Base-by-base conservation (phyloP, 1,140 invertebrate genomes). In the Popillia japonica region DNA sequence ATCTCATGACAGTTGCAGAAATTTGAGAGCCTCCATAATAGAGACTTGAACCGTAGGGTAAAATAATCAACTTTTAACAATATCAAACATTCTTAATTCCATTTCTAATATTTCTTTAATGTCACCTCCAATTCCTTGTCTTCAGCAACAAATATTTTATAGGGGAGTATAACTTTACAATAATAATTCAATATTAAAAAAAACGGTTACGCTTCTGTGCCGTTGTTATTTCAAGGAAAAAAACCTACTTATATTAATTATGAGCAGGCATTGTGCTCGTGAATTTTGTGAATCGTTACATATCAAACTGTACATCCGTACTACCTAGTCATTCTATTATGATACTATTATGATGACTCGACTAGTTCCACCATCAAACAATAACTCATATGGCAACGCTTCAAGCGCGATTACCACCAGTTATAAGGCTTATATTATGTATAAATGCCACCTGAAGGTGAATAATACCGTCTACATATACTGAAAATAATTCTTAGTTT, bases 351-450 rank as follows among this genome's bases (percentile, higher is more conserved):
- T 55, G 48, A 55, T 55, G 48, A 55, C 48, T 55, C 6, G 48
- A 55, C 11, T 6, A 17, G n/a, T 55, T 55, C 48, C 48, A 17
- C 48, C 2, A 17, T 55, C 48, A 55, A 55, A 55, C 48, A 55
- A 55, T 55, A 55, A 55, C 48, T n/a, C 48, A 55, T 55, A 55
- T 55, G 14, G 48, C n/a, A 55, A 55, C 48, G 48, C 48, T 55
- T 55, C 17, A 55, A 17, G 48, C 48, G 17, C 48, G 48, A 55
- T 55, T 55, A 55, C 14, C 48, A 17, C 17, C 48, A 17, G 48
- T 55, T 55, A 55, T n/a, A 17, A 6, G 2, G 14, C 1, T 14
- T 14, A 17, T 17, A 55, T 55, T 55, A 55, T 55, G 27, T 55
- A 55, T 55, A 6, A 55, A 55, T 17, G 48, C 48, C n/a, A n/a